Evolutionary conservation across 2,113 vertebrate species (phyloP), one percentile per base, ranked within the genome.

Genomic region (Chelonoidis abingdonii): DNA sequence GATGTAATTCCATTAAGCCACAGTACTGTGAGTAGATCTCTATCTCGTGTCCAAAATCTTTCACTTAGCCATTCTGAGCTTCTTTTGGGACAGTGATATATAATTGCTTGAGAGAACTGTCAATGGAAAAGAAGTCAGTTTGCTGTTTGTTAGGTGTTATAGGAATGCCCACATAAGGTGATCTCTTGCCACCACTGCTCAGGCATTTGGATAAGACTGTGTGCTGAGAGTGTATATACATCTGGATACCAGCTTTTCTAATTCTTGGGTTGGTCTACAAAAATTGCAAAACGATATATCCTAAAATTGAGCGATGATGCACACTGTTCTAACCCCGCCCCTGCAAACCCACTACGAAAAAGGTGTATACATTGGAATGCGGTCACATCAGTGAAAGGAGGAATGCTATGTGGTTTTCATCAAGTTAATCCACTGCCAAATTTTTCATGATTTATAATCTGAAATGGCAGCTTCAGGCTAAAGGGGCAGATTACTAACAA

Each of bases 341-440:
- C 65, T 5, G 52, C 86, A 88, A 96, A 93, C 53, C 78, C 78
- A 96, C 44, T 89, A 59, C 29, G 47, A 78, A 89, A 92, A 84
- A 88, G 53, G 24, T 83, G 83, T 62, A 94, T 94, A 86, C 92
- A 95, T 97, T 93, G 89, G 59, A 62, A 49, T 25, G 22, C 69
- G 89, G 90, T 79, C 84, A 54, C 35, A 69, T 80, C 49, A 47
- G 88, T 89, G 54, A 78, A 80, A 80, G 76, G 38, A 92, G 87
- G 95, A 96, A 96, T 86, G 95, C 6, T 94, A 56, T 49, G 72
- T 94, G 95, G 93, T 96, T 96, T 96, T 82, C 86, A 90, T 94
- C 95, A 95, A 95, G 83, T 69, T 97, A 97, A 96, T 94, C 96
- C 80, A 50, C 94, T 96, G 96, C 87, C 94, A 95, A 94, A 96